Evolutionary conservation across 2,888 invertebrate genomes (phyloP), one percentile per base, ranked within the genome.

Genomic region (Tanytarsus gracilentus): DNA sequence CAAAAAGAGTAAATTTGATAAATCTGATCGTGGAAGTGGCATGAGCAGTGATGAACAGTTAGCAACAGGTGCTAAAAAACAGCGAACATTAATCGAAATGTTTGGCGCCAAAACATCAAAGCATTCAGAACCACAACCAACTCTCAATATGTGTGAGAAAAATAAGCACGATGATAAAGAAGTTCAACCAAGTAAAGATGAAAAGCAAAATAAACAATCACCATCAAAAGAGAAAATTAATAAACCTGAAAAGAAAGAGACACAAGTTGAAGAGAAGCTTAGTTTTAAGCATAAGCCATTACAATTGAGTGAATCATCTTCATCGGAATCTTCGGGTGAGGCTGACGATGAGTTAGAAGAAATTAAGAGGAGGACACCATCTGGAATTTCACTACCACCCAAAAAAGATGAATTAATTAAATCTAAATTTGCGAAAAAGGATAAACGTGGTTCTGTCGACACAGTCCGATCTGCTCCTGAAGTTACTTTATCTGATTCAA

Each of bases 281-380:
- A 64, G 62, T 33, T 53, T 62, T n/a, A 61, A 63, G 40, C 36
- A 61, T 25, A 52, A 52, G n/a, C 72, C 75, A 64, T 51, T 62
- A 36, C 51, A 62, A 64, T 76, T 77, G 0, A 78, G 77, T 36
- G 80, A 75, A 30, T 77, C 75, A 65, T 76, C 77, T 0, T 76
- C 77, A 1, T 81, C 81, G 68, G 82, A 82, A 68, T 82, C 81
- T 0, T 81, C 80, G 6, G 81, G 81, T 1, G 82, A 82, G 68
- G 82, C 82, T 25, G 82, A 82, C 66, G 82, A 82, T 68, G 82
- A 83, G 68, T 81, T 82, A 82, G 82, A 82, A 40, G 62, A 61
- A 4, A 61, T 62, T 8, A 58, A 40, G 16, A 23, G 16, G 14
- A n/a, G n/a, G n/a, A n/a, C n/a, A n/a, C n/a, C n/a, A n/a, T n/a